phyloP scores from a whole-genome alignment of 2,797 vertebrate species.

The Merluccius polli region DNA sequence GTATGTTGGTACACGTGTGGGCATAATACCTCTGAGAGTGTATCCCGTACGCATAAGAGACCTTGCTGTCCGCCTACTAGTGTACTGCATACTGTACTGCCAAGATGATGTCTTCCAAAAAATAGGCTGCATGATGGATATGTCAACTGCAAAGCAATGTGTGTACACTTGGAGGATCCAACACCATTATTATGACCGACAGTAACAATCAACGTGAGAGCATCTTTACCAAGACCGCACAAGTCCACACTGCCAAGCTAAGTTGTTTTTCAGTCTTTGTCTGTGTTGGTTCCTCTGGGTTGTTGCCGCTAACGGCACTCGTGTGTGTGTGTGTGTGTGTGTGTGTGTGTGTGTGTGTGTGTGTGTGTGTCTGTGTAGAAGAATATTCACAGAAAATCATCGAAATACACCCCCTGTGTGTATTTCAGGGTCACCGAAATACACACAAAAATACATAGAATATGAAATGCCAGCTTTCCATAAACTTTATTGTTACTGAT shows the following conservation, averaged over 20 bases:
- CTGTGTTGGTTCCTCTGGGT: neutral
- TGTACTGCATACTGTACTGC: neutral
- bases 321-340: neutral
- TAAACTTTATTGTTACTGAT: no score
- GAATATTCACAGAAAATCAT: no score
- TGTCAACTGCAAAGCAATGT: neutral
- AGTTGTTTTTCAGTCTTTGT: neutral
- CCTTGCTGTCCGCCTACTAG: neutral
- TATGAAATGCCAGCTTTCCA: neutral
- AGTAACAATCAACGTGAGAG: neutral
- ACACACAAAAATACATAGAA: neutral
- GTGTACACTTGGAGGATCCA: neutral
- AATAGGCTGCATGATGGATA: neutral
- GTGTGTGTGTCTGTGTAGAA: no score
- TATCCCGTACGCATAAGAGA: neutral
- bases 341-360: no score
- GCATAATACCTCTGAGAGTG: neutral
- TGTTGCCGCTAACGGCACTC: neutral
- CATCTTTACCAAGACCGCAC: neutral
- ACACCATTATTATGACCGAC: neutral
- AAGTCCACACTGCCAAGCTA: neutral
- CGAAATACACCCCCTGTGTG: no score
- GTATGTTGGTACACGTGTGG: neutral
- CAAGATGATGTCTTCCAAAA: neutral
- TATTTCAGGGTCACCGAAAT: neutral